Evolutionary conservation across 2,888 invertebrate species (phyloP), one percentile per base, ranked within the genome.

Genomic region (Fragum whitleyi): DNA sequence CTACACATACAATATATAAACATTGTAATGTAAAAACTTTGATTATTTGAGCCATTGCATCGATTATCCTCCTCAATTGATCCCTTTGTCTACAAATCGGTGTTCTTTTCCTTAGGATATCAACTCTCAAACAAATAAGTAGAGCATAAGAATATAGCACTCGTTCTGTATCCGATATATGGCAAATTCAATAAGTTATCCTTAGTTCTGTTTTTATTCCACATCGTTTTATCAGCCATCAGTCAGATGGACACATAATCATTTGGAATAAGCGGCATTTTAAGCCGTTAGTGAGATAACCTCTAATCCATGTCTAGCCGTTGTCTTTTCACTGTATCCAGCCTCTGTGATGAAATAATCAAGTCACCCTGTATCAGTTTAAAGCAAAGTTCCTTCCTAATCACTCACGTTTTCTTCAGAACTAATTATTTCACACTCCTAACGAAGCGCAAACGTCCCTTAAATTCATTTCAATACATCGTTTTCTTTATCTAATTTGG

Each of bases 251-350:
- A n/a, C 47, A n/a, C 19, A n/a, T 32, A 65, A 23, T 65, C 65
- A 65, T 42, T 19, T 23, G 21, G 14, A 2, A 42, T 2, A 32
- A 26, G 42, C 42, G 42, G 21, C 42, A 65, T 65, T 36, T 42
- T 65, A 32, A 65, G 21, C 23, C 65, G 9, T 65, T 6, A 42
- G 26, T 14, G 39, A 16, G 42, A 65, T 65, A 42, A 65, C 42
- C 65, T 42, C 65, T 65, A 65, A 65, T 65, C 42, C 65, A 36
- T 42, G 65, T 65, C 65, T 65, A n/a, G 65, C 42, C 65, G 36
- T n/a, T 19, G 65, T 21, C 21, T 23, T 26, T n/a, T 36, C 16
- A 26, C 42, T 26, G 26, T n/a, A 19, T 36, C 23, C 42, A n/a
- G 42, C 26, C 42, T n/a, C 42, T 23, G 19, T 42, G 65, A 42